phyloP scores from a whole-genome alignment of 2,888 invertebrate species.

The Rutpela maculata region DNA sequence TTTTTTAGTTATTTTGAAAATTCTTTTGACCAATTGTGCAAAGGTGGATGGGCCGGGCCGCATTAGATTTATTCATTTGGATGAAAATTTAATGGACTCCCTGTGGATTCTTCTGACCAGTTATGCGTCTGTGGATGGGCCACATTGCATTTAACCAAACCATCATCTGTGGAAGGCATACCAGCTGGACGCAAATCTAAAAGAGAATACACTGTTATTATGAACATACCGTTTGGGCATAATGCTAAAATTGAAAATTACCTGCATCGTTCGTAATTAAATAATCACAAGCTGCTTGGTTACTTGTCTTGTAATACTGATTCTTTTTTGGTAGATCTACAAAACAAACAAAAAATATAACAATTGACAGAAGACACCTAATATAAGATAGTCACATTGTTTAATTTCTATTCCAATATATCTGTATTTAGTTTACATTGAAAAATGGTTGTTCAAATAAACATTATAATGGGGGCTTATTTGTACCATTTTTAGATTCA shows the following conservation, averaged over 20 bases:
- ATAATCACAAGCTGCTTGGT: background rate
- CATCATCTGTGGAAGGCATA: background rate
- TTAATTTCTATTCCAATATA: no score
- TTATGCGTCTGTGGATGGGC: background rate
- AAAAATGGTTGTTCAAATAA: no score
- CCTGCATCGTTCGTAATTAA: no score
- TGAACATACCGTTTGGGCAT: no score
- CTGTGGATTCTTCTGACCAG: background rate
- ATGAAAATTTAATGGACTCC: background rate
- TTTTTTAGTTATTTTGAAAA: constrained; percentile 1
- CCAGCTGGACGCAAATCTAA: background rate
- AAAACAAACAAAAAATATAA: background rate
- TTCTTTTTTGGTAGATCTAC: background rate
- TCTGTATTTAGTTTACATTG: no score
- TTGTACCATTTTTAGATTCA: no score
- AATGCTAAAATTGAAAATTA: no score
- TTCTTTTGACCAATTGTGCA: no score
- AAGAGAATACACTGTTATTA: background rate
- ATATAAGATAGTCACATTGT: background rate
- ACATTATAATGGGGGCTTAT: no score
- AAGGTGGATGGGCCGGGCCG: no score
- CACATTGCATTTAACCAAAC: background rate
- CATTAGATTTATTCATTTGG: no score
- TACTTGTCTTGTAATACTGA: background rate
- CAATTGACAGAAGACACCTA: background rate